Evolutionary conservation across 2,888 invertebrate species (phyloP), one percentile per base, ranked within the genome.

Genomic region (Crematogaster levior): DNA sequence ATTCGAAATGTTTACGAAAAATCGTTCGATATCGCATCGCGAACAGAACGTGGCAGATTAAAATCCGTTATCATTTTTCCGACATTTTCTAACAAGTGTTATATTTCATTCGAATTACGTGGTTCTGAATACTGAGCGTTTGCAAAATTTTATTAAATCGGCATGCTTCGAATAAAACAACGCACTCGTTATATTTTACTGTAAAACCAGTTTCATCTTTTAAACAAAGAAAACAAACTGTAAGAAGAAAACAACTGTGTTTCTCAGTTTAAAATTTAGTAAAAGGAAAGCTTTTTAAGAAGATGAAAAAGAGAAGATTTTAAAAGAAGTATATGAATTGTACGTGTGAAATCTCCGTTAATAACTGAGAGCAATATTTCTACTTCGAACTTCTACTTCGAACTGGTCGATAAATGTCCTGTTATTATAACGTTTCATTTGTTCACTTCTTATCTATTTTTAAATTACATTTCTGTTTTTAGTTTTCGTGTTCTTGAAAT

Each of bases 291-390:
- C 34, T 56, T 68, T 70, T 18, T 21, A 37, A 70, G 12, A 2
- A 18, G 7, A 27, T 21, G 43, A 21, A 21, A 37, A n/a, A 75
- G 24, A 27, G n/a, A 24, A 51, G 65, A 15, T 12, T 51, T 66
- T 27, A 27, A 51, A 51, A 51, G 4, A 56, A 21, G 34, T 60
- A 46, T 46, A 34, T 60, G 43, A 58, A 21, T 68, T 73, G 56
- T 56, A 40, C 37, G 24, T 73, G 74, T 46, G 18, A 72, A 83
- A 34, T 81, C 82, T 70, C 65, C 80, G 82, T 84, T 86, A 88
- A 86, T 82, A 83, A 77, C 84, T 53, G 84, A 24, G 72, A 86
- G 83, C 84, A 86, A 89, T 90, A 89, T 90, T 87, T 90, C 86
- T 85, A 70, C 83, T 70, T 79, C 34, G 70, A 84, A 83, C 70